Evolutionary conservation across 2,888 invertebrate genomes (phyloP).

Genomic region (Heliconius hortense): DNA sequence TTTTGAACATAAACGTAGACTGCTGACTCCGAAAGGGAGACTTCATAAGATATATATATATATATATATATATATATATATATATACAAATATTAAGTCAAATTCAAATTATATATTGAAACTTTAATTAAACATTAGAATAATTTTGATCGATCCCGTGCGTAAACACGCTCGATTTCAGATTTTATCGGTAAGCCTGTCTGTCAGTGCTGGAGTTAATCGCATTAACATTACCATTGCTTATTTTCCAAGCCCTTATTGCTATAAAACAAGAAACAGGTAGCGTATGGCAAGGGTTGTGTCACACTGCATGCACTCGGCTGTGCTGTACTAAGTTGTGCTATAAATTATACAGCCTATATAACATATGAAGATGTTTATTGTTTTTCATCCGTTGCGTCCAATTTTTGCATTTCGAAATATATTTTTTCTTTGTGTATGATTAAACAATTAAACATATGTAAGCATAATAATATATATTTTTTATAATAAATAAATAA

Average conservation of each 20-base stretch:
- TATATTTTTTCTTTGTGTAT: too few species aligned
- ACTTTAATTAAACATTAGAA: constrained; percentile 29
- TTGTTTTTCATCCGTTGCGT: too few species aligned
- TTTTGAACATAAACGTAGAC: neutral
- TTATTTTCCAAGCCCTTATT: constrained; percentile 37
- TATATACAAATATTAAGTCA: too few species aligned
- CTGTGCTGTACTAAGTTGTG: constrained; percentile 1
- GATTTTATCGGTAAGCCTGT: constrained; percentile 30
- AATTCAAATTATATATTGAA: constrained; percentile 3
- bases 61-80: too few species aligned
- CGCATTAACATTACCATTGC: constrained; percentile 34
- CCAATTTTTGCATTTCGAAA: too few species aligned
- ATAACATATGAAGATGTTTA: too few species aligned
- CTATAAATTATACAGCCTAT: neutral
- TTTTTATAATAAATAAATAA: neutral
- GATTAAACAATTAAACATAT: too few species aligned
- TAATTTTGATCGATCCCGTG: constrained; percentile 35
- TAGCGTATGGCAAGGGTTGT: neutral
- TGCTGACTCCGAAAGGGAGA: neutral
- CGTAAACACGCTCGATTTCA: constrained; percentile 23
- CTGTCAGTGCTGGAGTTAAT: constrained; percentile 31
- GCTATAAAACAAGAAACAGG: constrained; percentile 37
- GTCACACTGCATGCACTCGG: neutral
- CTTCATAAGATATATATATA: neutral
- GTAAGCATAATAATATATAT: too few species aligned